Base-by-base conservation (phyloP, 2,113 vertebrate genomes). In the Catharus minimus region DNA sequence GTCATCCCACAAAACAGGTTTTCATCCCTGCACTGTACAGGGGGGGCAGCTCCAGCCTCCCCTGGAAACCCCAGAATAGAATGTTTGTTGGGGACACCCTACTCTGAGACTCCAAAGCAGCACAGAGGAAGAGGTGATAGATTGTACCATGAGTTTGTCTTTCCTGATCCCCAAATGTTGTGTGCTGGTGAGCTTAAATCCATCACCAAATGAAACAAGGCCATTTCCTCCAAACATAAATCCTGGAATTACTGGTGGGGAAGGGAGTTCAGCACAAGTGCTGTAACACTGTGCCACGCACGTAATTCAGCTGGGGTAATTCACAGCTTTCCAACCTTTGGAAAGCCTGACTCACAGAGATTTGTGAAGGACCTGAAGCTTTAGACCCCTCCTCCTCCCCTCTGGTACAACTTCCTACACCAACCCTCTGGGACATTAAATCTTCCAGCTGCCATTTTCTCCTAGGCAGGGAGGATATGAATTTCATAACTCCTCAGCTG, bases 401-500 rank as follows among this genome's bases (percentile, higher is more conserved):
- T 77, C 78, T 84, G 55, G 56, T 85, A 79, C 56, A 75, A 73
- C 92, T 96, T 95, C 95, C 94, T 87, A 92, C 93, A n/a, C 56
- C 73, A 88, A 86, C 94, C 94, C 78, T 13, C 26, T 41, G 91
- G 97, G 93, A 81, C 41, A 92, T 90, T 97, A 97, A 98, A 98
- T 97, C 97, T 96, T 93, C 84, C 44, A 49, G 78, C 95, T 96
- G 88, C 94, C 84, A 24, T 97, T 95, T 96, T 73, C 94, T 91
- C 73, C 68, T 72, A 79, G 88, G 92, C 92, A 83, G 10, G 87
- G 74, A 97, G 97, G 97, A 97, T 96, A 97, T 96, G 97, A 97
- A 92, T 97, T 97, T 90, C 69, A 56, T 97, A 97, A 97, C 93
- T 96, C 89, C 96, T 94, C 79, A 67, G 80, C 60, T 32, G 71